Base-by-base conservation (phyloP, 1,140 invertebrate genomes). In the Atta texana region DNA sequence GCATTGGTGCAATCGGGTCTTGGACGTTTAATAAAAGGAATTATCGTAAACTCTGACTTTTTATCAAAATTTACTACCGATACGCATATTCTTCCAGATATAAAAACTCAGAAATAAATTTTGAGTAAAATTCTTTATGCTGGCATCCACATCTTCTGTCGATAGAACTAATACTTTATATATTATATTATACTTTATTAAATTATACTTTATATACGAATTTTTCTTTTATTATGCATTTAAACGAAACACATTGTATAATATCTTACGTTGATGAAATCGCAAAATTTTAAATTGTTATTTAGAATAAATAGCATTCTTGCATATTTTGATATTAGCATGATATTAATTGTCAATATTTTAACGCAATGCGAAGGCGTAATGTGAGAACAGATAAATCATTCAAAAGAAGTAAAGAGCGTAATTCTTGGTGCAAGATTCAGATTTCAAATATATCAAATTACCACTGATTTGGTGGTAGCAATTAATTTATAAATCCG, bases 401-500 rank as follows among this genome's bases (percentile, higher is more conserved):
- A 21, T 61, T 16, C 57, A 59, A 49, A 84, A 24, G 18, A 18
- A 34, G 51, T 44, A 44, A 51, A 69, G 44, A 57, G n/a, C 39
- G 21, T 49, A 44, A 18, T 61, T 72, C 21, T 81, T 57, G 51
- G 16, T 49, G 28, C 24, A 34, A 16, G 39, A 34, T 39, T 8
- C 39, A 21, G 44, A 57, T 14, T 69, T 74, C 69, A 61, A n/a
- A 74, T 18, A 24, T n/a, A 28, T 14, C 57, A 44, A 64, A 72
- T 49, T 74, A 49, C 24, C 55, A 55, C 55, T 61, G 55, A 82
- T 68, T 84, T 55, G n/a, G 69, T 75, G 39, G 39, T 8, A 49
- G 69, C 39, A 61, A 84, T 84, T 84, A 84, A 84, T 84, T 75
- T 75, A 57, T 75, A 84, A 84, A 84, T 63, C 68, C 44, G 55